Evolutionary conservation across 2,797 vertebrate species (phyloP), one percentile per base, ranked within the genome.

Genomic region (Pipistrellus pipistrellus): DNA sequence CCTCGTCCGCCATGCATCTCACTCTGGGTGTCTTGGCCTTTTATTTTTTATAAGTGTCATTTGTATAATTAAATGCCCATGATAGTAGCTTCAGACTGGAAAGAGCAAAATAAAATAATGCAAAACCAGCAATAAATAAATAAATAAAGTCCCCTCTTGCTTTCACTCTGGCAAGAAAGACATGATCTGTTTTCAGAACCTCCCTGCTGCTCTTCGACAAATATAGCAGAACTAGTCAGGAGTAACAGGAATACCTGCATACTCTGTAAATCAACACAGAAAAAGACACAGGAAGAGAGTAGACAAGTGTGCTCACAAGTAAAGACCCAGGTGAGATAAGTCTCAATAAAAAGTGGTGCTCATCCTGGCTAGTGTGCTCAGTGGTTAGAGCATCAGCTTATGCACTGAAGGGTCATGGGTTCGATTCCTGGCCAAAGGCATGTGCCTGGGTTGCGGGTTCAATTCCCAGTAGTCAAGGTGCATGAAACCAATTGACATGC

Each of bases 21-120:
- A 98, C 98, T 98, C 98, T 94, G 95, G 98, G 98, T 98, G 98
- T 99, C 98, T 94, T 88, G 95, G 95, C 98, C 94, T 97, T 98
- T 97, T 97, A 97, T 98, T 98, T 99, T 99, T 98, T 30, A 98
- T 98, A 98, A 98, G 99, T 99, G 99, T 99, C 99, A 99, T 99
- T 99, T 99, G 99, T 99, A 99, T 99, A 99, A 99, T 99, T 98
- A 98, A 98, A 78, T 3, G 73, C 95, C 91, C 95, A 93, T 90
- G 83, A 94, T 96, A 95, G 96, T 96, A 98, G 97, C 98, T 98
- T 98, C 97, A 97, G 95, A 98, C 97, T 98, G 98, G 98, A 98
- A 98, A 98, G 97, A 97, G 97, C 96, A 96, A 97, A 98, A 98
- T 98, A 97, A 98, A 98, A 95, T 89, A 96, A 95, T 53, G n/a